phyloP scores from a whole-genome alignment of 2,113 vertebrate genomes.

The Cavia porcellus region DNA sequence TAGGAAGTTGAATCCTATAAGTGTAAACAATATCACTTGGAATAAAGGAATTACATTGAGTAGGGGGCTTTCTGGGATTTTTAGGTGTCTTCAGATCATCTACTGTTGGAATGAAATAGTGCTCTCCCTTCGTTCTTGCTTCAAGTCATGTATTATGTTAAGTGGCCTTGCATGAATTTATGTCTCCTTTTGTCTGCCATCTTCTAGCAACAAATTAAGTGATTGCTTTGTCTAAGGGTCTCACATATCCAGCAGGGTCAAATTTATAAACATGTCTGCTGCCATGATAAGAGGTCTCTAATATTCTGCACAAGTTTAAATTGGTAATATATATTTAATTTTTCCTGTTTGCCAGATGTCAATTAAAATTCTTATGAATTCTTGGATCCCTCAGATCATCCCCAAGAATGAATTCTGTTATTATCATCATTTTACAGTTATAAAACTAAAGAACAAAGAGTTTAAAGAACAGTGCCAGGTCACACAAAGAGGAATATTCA shows the following conservation, averaged over 20 bases:
- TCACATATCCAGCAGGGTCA: background rate
- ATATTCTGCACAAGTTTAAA: background rate
- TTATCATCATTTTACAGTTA: background rate
- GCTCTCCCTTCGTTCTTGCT: rapidly evolving
- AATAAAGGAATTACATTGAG: background rate
- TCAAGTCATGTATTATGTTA: background rate
- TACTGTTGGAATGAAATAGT: background rate
- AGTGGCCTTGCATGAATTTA: background rate
- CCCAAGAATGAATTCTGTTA: background rate
- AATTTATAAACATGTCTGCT: rapidly evolving
- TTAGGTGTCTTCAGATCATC: background rate
- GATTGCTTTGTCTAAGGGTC: background rate
- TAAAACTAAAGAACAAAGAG: background rate
- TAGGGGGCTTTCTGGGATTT: rapidly evolving
- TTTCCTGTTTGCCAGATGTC: rapidly evolving
- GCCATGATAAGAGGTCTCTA: background rate
- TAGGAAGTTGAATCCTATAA: background rate
- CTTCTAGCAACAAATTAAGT: background rate
- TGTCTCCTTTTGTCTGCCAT: background rate
- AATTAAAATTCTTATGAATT: background rate
- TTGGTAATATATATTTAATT: background rate
- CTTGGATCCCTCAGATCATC: background rate
- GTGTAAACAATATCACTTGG: background rate
- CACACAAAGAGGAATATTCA: background rate
- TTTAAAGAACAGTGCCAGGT: too few species aligned